A percentile compares a stretch with the other conserved stretches of the same genome.
Evolutionary conservation across 2,113 vertebrate species (phyloP).

Genomic region (Manacus vitellinus): DNA sequence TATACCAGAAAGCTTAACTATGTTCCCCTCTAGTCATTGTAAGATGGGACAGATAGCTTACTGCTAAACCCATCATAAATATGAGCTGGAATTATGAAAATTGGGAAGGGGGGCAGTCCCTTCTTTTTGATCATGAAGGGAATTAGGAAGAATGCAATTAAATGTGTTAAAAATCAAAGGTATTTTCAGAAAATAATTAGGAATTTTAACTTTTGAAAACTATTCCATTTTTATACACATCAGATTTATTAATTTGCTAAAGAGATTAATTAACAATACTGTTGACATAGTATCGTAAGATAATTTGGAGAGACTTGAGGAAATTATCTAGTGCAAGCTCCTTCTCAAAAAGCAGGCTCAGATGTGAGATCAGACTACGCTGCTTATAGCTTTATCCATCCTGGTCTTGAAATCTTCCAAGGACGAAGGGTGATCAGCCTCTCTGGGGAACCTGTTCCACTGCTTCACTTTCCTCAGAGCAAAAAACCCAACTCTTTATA

Average conservation of each 20-base stretch:
- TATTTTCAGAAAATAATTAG: not conserved
- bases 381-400: not conserved
- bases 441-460: not conserved
- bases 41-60: not conserved
- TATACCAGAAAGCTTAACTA: not conserved
- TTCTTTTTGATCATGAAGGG: not conserved
- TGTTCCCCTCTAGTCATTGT: not conserved
- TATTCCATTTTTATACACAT: not conserved
- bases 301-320: not conserved
- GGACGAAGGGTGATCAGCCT: not conserved
- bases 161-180: not conserved
- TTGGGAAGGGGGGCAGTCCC: not conserved
- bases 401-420: not conserved
- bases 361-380: not conserved
- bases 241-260: not conserved
- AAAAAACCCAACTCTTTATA: not conserved
- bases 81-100: not conserved
- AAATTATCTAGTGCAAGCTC: not conserved
- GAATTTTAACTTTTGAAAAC: not conserved
- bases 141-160: not conserved
- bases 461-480: not conserved
- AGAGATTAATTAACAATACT: not conserved
- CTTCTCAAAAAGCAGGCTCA: not conserved
- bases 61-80: not conserved
- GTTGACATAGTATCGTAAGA: not conserved